Conservation (phyloP, 2,113 vertebrate species). For the Lepisosteus oculatus region DNA sequence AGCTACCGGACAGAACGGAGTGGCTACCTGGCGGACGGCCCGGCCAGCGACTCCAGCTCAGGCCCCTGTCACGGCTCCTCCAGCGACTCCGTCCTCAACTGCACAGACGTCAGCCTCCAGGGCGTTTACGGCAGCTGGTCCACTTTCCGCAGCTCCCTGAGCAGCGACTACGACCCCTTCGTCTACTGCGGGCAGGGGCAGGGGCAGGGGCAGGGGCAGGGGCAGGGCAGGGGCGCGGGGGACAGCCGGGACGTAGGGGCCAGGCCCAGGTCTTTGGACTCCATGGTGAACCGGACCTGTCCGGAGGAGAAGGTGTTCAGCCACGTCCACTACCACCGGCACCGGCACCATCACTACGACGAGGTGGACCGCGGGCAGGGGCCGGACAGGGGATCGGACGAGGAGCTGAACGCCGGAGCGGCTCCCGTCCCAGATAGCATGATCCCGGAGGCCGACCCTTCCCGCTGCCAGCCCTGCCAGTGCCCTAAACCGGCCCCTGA, state of each 20-base stretch:
- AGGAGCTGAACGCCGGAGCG: conserved; percentile 52
- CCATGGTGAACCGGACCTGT: conserved; percentile 59
- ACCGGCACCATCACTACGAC: conserved; percentile 91
- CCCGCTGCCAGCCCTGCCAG: conserved; percentile 53
- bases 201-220: conserved; percentile 42
- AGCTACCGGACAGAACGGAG: conserved; percentile 89
- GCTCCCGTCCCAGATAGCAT: conserved; percentile 28
- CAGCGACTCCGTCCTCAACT: conserved; percentile 93
- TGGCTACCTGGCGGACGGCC: conserved; percentile 89
- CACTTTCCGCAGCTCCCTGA: conserved; percentile 93
- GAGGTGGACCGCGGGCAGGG: conserved; percentile 62
- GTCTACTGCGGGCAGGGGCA: conserved; percentile 73
- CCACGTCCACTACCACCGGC: conserved; percentile 90
- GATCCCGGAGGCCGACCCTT: conserved; percentile 45
- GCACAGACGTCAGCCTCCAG: conserved; percentile 89
- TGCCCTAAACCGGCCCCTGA: conserved; percentile 49
- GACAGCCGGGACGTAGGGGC: conserved; percentile 46
- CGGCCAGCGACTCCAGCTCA: conserved; percentile 92
- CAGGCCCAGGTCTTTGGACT: conserved; percentile 80
- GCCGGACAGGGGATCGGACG: conserved; percentile 53
- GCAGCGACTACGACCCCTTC: conserved; percentile 91
- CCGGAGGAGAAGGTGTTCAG: conserved; percentile 76
- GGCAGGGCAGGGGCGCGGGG: conserved; percentile 44
- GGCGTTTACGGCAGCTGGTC: conserved; percentile 94
- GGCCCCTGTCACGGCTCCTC: conserved; percentile 94